These are phyloP conservation scores for Centropus unirufus DNA, from an alignment of 2,113 vertebrate species.

Conservation along the genomic window DNA sequence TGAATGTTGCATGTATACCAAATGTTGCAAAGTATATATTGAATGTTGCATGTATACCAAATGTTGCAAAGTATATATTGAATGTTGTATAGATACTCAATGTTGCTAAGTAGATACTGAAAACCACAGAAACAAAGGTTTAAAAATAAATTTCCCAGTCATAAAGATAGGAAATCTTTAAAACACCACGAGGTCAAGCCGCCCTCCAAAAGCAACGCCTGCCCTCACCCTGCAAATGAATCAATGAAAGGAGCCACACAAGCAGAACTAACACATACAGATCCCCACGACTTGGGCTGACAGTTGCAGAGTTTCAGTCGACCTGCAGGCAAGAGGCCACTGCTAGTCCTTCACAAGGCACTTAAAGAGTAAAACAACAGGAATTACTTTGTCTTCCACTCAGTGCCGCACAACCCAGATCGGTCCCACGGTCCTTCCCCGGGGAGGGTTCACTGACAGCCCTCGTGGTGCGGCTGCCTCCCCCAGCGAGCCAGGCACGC, in stretches of 20 bases:
- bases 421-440: background rate
- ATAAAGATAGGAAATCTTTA: background rate
- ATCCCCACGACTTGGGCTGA: background rate
- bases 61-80: too few relatives aligned
- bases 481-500: background rate
- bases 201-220: background rate
- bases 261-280: background rate
- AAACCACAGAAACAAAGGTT: background rate
- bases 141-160: background rate
- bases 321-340: background rate
- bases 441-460: fast-evolving
- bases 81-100: too few relatives aligned
- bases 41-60: too few relatives aligned
- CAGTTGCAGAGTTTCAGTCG: background rate
- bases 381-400: background rate
- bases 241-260: background rate
- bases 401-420: fast-evolving
- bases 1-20: too few relatives aligned
- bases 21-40: too few relatives aligned
- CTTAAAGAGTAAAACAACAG: background rate
- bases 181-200: background rate
- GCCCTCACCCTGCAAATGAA: background rate
- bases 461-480: too few relatives aligned
- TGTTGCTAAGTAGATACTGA: background rate
- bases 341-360: background rate